Conservation (phyloP, 2,113 vertebrate genomes). For the Sebastes schlegelii region DNA sequence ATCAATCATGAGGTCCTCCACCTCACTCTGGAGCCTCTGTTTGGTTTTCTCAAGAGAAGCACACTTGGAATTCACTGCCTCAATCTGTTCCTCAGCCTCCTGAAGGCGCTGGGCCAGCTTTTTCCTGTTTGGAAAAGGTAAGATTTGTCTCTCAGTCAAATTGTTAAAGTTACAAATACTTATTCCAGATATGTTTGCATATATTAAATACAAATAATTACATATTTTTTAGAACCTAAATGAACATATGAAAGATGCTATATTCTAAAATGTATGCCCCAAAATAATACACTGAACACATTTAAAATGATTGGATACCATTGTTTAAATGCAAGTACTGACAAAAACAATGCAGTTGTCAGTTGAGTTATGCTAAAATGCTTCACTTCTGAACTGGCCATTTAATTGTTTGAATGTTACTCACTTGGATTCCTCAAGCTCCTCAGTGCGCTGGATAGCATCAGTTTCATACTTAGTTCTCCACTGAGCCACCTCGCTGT, state of each 20-base stretch:
- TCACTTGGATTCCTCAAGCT: no score
- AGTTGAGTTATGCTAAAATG: not conserved
- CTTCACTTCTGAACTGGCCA: no score
- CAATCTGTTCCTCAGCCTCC: no score
- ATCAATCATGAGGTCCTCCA: no score
- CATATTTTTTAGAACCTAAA: not conserved
- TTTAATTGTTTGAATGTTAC: no score
- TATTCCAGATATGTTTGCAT: not conserved
- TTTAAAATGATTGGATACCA: not conserved
- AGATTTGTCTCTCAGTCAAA: no score
- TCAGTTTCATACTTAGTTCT: no score
- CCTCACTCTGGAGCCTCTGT: no score
- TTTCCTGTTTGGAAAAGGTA: constrained; percentile 39
- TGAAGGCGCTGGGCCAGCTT: constrained; percentile 72
- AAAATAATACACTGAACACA: not conserved
- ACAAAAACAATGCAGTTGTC: not conserved
- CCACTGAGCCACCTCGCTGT: constrained; percentile 77
- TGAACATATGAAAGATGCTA: not conserved
- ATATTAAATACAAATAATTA: not conserved
- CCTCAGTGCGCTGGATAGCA: no score
- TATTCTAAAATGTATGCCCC: not conserved
- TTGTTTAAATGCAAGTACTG: not conserved
- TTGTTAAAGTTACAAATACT: no score
- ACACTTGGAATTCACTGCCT: no score
- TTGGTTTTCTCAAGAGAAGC: no score